Evolutionary conservation across 2,113 vertebrate genomes (phyloP), one percentile per base, ranked within the genome.

Genomic region (Thalassoma bifasciatum): DNA sequence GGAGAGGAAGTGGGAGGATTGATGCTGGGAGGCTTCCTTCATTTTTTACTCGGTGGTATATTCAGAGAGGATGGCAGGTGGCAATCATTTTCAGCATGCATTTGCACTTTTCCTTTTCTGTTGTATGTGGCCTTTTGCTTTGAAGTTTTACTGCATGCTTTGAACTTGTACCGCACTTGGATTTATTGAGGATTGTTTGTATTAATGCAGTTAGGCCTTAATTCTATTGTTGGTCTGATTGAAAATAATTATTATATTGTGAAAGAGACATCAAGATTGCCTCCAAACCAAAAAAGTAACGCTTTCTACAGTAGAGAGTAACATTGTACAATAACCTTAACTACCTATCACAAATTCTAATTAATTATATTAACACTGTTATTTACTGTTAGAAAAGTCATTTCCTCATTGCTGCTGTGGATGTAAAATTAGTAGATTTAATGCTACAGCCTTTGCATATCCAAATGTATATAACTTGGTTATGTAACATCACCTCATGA

Each of bases 41-140:
- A 51, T 74, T 72, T 65, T 53, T 21, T 56, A 54, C 79, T 61
- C 44, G 22, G 22, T 52, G 51, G 21, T 71, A 34, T 40, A 61
- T 76, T 72, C 10, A 17, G 40, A 59, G 75, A 68, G 23, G 73
- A 16, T 72, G 75, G 73, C 77, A 85, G 58, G 72, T 79, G 76
- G 85, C 89, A 91, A 81, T 91, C 83, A 80, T 84, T 71, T 85
- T 66, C 74, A 50, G 85, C 86, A 86, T 88, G 86, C 62, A 85
- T 87, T 88, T 88, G 83, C 87, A 90, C 87, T 89, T 89, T 86
- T 84, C 42, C 69, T 88, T 79, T 62, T 81, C 64, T 75, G 60
- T 86, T 65, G 56, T 85, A 14, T 72, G 81, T 83, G 79, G 79
- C 80, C 72, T 86, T 87, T 90, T 81, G 69, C 40, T 88, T 88